Conservation (phyloP, 37 sponge, comb jelly and placozoan species). For the Cladorhizidae sp. region DNA sequence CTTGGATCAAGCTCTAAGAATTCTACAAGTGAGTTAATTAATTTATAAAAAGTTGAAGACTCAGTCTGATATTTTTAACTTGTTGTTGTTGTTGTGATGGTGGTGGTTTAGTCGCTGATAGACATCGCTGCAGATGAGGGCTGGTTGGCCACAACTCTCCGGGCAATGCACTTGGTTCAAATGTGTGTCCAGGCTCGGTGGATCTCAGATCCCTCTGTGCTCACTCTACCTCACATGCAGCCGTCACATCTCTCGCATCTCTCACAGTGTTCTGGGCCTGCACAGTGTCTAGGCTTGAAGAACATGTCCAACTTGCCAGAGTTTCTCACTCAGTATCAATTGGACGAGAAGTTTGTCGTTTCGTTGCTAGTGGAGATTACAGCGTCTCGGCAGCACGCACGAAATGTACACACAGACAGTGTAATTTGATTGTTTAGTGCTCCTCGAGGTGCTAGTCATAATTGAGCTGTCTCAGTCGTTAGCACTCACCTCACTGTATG, state of each 20-base stretch:
- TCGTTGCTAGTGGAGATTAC: conserved; percentile 7
- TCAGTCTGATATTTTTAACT: too few relatives aligned
- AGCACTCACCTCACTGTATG: too few relatives aligned
- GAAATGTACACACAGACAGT: conserved; percentile 2
- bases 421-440: too few relatives aligned
- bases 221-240: conserved; percentile 84
- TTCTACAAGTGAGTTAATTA: conserved; percentile 76
- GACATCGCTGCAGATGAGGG: conserved; percentile 92
- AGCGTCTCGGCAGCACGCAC: background rate
- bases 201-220: conserved; percentile 72
- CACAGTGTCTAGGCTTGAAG: conserved; percentile 11
- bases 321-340: conserved; percentile 28
- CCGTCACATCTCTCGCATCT: conserved; percentile 38
- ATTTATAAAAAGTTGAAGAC: too few relatives aligned
- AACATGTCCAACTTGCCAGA: conserved; percentile 46
- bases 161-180: conserved; percentile 76
- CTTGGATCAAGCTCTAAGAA: conserved; percentile 94
- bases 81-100: background rate
- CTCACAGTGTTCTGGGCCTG: background rate
- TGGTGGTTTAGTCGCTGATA: conserved; percentile 75
- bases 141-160: conserved; percentile 84
- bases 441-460: too few relatives aligned
- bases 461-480: too few relatives aligned
- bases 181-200: conserved; percentile 96
- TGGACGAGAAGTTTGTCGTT: conserved; percentile 15